A percentile compares a stretch with the other conserved stretches of the same genome.
phyloP scores from a whole-genome alignment of 1,140 invertebrate species.

The Drosophila nigrodunni region DNA sequence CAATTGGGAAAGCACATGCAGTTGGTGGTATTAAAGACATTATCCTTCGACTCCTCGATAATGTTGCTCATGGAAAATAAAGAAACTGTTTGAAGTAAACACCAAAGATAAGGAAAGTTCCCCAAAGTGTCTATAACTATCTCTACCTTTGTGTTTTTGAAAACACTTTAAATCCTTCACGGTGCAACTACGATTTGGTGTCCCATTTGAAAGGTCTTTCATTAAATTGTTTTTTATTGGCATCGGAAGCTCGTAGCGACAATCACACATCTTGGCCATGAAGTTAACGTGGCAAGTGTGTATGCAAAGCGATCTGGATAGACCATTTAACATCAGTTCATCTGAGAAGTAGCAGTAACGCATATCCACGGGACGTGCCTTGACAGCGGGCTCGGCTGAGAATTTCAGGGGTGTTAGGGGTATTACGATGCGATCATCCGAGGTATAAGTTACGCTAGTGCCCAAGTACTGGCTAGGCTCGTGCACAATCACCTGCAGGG shows the following conservation, averaged over 20 bases:
- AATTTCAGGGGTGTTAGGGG: slow-evolving; percentile 58
- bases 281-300: slow-evolving; percentile 51
- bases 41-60: slow-evolving; percentile 63
- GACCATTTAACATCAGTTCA: slow-evolving; percentile 11
- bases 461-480: slow-evolving; percentile 58
- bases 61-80: slow-evolving; percentile 73
- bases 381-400: slow-evolving; percentile 53
- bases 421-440: slow-evolving; percentile 63
- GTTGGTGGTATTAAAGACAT: slow-evolving; percentile 54
- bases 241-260: slow-evolving; percentile 13
- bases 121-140: not conserved
- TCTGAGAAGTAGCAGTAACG: slow-evolving; percentile 55
- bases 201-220: not conserved
- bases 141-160: slow-evolving; percentile 31
- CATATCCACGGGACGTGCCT: slow-evolving; percentile 62
- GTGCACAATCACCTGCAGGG: slow-evolving; percentile 57
- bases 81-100: slow-evolving; percentile 25
- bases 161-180: slow-evolving; percentile 50
- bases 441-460: slow-evolving; percentile 53
- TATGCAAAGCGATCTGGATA: slow-evolving; percentile 57
- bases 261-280: slow-evolving; percentile 53
- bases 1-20: slow-evolving; percentile 70
- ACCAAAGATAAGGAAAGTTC: not conserved
- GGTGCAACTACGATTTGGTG: slow-evolving; percentile 3
- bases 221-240: not conserved